Evolutionary conservation across 2,888 invertebrate species (phyloP).

Genomic region (Terebella lapidaria): DNA sequence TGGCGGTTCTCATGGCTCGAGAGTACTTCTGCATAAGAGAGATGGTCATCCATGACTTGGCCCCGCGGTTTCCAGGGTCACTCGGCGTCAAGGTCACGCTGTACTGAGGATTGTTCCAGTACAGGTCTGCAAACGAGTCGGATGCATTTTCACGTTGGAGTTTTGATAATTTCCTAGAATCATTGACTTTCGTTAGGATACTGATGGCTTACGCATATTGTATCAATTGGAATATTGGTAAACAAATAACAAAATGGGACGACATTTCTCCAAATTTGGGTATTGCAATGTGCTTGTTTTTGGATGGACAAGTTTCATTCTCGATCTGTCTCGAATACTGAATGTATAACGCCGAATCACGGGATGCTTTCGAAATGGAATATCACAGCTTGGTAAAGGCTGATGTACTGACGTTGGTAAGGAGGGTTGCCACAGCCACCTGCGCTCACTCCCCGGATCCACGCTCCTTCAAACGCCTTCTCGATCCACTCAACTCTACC

Average conservation of each 20-base stretch:
- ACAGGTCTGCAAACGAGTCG: conserved; percentile 29
- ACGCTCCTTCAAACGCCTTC: conserved; percentile 17
- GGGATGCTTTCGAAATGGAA: too few relatives aligned
- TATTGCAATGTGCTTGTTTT: too few relatives aligned
- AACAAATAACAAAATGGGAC: too few relatives aligned
- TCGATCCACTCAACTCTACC: conserved; percentile 18
- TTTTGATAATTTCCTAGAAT: too few relatives aligned
- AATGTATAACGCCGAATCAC: too few relatives aligned
- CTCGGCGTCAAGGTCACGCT: neutral
- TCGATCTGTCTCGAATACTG: too few relatives aligned
- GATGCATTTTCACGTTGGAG: neutral
- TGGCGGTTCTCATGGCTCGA: conserved; percentile 4
- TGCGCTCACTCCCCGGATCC: conserved; percentile 25
- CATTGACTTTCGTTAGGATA: too few relatives aligned
- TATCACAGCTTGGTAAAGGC: too few relatives aligned
- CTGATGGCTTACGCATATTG: too few relatives aligned
- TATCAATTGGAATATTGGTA: too few relatives aligned
- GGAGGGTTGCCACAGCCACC: conserved; percentile 25
- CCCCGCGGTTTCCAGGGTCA: conserved; percentile 34
- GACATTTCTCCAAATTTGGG: too few relatives aligned
- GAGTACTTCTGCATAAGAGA: conserved; percentile 80
- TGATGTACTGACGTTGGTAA: conserved; percentile 13
- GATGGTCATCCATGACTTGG: conserved; percentile 87
- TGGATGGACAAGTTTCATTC: too few relatives aligned
- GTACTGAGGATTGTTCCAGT: conserved; percentile 50